Conservation (phyloP, 2,797 vertebrate species). For the Pseudochirops corinnae region DNA sequence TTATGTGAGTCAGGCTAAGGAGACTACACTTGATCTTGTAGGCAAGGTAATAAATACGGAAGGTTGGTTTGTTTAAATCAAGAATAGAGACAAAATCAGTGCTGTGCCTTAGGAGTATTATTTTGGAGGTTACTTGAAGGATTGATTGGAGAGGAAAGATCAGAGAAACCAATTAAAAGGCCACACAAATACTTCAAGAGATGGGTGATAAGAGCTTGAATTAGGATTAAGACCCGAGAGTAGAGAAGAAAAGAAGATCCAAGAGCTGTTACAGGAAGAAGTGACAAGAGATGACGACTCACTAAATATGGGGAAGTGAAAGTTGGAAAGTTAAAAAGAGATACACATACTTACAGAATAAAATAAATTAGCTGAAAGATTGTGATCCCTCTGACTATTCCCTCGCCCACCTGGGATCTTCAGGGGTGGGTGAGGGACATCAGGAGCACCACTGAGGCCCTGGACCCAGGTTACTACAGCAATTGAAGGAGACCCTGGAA, state of each 20-base stretch:
- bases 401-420: conserved; percentile 99
- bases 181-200: not conserved
- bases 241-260: not conserved
- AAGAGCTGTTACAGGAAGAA: not conserved
- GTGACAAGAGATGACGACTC: not conserved
- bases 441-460: conserved; percentile 99
- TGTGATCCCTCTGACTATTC: conserved; percentile 99
- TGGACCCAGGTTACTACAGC: not conserved
- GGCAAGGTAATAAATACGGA: not conserved
- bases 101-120: not conserved
- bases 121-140: not conserved
- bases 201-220: not conserved
- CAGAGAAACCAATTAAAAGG: not conserved
- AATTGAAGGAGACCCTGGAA: too few relatives aligned
- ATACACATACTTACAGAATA: conserved; percentile 92
- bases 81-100: not conserved
- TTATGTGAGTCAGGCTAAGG: not conserved
- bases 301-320: not conserved
- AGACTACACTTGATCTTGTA: not conserved
- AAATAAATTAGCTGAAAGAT: conserved; percentile 98
- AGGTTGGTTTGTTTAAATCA: not conserved
- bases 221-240: not conserved
- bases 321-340: not conserved
- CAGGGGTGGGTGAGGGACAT: conserved; percentile 99
- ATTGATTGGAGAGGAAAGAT: not conserved